Conservation (phyloP, 2,797 vertebrate species). For the Sternarchorhynchus goeldii region DNA sequence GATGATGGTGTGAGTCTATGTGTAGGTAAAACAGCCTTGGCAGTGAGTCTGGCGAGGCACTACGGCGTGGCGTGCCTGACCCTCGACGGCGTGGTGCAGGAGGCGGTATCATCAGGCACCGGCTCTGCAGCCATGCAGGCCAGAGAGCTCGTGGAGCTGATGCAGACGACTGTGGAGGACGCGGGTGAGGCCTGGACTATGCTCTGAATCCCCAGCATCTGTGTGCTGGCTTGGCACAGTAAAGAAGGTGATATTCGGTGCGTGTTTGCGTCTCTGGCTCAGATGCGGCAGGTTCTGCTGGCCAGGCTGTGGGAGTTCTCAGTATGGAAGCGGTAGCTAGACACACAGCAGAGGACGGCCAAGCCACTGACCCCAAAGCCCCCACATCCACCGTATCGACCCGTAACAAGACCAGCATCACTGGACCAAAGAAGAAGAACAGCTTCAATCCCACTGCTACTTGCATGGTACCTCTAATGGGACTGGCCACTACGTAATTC, state of each 20-base stretch:
- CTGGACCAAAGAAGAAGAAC: slow-evolving; percentile 48
- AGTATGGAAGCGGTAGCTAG: slow-evolving; percentile 67
- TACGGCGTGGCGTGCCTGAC: slow-evolving; percentile 76
- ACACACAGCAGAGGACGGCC: slow-evolving; percentile 57
- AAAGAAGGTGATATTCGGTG: not conserved
- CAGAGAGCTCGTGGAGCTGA: slow-evolving; percentile 70
- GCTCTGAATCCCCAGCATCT: not conserved
- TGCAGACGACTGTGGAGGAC: slow-evolving; percentile 62
- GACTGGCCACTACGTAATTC: not conserved
- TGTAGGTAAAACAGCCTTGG: slow-evolving; percentile 77
- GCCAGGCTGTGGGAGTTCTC: slow-evolving; percentile 33
- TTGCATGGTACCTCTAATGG: slow-evolving; percentile 57
- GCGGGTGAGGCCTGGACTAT: slow-evolving; percentile 66
- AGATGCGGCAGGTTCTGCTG: slow-evolving; percentile 19
- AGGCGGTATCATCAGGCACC: slow-evolving; percentile 72
- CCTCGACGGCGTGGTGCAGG: slow-evolving; percentile 78
- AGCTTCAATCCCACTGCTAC: slow-evolving; percentile 36
- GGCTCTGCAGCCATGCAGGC: slow-evolving; percentile 70
- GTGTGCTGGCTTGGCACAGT: too few relatives aligned
- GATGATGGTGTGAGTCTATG: slow-evolving; percentile 25
- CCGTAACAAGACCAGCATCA: slow-evolving; percentile 35
- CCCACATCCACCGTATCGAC: slow-evolving; percentile 43
- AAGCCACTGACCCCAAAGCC: slow-evolving; percentile 42
- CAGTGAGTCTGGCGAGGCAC: slow-evolving; percentile 71
- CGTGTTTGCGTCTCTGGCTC: slow-evolving; percentile 46